A percentile compares a stretch with the other conserved stretches of the same genome.
These are phyloP conservation scores for Xylophagus ater DNA, from an alignment of 2,888 invertebrate genomes.

Conservation along the genomic window DNA sequence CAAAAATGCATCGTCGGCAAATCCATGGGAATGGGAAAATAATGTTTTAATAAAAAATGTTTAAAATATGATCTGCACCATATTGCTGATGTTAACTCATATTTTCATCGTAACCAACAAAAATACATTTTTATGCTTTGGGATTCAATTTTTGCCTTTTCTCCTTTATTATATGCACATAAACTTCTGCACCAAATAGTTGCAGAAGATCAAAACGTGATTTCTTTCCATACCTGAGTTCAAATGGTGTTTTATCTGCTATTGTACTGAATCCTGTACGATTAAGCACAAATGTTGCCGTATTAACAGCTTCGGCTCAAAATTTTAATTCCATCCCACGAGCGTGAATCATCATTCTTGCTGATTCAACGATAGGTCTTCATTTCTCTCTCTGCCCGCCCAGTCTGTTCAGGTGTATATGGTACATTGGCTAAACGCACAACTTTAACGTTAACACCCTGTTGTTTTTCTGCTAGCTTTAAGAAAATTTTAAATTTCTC, in stretches of 20 bases:
- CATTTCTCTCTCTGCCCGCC: conserved; percentile 16
- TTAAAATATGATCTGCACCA: no score
- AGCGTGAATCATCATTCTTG: conserved; percentile 16
- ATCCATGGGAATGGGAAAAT: no score
- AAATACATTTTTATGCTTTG: neutral
- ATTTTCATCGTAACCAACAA: neutral
- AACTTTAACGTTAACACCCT: no score
- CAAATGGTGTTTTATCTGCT: conserved; percentile 18
- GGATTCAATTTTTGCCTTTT: conserved; percentile 13
- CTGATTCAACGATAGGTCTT: conserved; percentile 18
- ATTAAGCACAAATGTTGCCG: conserved; percentile 27
- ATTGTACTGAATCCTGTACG: conserved; percentile 19
- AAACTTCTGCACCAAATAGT: conserved; percentile 18
- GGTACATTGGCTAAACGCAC: no score
- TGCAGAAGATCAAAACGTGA: conserved; percentile 17
- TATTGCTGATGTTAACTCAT: no score
- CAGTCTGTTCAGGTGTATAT: conserved; percentile 19
- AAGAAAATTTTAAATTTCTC: neutral
- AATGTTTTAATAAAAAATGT: no score
- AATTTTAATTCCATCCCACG: conserved; percentile 19
- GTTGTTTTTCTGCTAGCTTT: no score
- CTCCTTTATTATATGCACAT: conserved; percentile 18
- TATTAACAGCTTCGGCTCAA: conserved; percentile 32
- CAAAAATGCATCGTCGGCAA: no score
- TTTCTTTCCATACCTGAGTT: conserved; percentile 18